Evolutionary conservation across 1,140 invertebrate genomes (phyloP).

Genomic region (Brachionus calyciflorus): DNA sequence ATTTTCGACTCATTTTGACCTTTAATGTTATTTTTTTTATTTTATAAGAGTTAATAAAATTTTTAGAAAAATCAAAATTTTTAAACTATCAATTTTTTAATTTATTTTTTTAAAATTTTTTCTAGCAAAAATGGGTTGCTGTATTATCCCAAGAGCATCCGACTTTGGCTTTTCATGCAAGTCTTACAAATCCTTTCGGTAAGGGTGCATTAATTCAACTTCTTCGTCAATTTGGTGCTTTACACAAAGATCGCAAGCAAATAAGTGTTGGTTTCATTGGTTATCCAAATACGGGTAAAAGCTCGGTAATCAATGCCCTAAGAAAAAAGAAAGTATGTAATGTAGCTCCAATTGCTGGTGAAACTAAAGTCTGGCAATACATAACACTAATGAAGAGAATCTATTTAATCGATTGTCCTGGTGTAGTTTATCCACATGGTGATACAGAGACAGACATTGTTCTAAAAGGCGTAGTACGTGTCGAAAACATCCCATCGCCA

Average conservation of each 20-base stretch:
- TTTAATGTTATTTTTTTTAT: too few relatives aligned
- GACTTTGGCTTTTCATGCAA: conserved; percentile 96
- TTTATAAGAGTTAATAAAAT: too few relatives aligned
- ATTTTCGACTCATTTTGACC: too few relatives aligned
- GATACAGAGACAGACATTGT: conserved; percentile 87
- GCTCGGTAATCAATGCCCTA: conserved; percentile 94
- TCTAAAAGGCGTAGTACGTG: conserved; percentile 74
- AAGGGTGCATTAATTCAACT: conserved; percentile 96
- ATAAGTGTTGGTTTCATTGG: conserved; percentile 98
- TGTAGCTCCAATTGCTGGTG: conserved; percentile 95
- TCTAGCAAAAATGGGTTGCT: conserved; percentile 76
- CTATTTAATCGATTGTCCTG: conserved; percentile 97
- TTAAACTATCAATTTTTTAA: not conserved
- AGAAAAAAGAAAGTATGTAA: conserved; percentile 93
- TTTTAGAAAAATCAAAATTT: conserved; percentile 49
- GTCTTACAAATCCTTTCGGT: conserved; percentile 93
- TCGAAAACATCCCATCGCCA: conserved; percentile 87
- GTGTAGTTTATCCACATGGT: conserved; percentile 78
- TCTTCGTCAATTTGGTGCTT: conserved; percentile 79
- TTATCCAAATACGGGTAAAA: conserved; percentile 98
- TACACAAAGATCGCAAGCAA: conserved; percentile 91
- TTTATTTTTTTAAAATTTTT: conserved; percentile 16
- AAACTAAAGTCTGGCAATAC: conserved; percentile 94
- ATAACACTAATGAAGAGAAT: conserved; percentile 95
- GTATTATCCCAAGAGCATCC: conserved; percentile 89